Evolutionary conservation across 2,888 invertebrate species (phyloP).

Genomic region (Lagria hirta): DNA sequence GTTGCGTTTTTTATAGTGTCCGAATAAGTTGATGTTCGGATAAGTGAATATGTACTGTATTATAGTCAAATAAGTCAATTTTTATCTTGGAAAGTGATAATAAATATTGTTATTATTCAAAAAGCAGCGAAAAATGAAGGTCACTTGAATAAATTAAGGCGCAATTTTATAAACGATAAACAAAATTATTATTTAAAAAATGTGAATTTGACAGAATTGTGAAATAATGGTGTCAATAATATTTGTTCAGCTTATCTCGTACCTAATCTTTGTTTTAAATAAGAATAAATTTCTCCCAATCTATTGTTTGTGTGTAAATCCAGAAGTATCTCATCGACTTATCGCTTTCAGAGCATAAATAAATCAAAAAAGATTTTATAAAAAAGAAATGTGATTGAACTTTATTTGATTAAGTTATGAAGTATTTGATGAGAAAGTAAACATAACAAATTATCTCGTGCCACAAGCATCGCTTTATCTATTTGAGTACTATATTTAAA

Average conservation of each 20-base stretch:
- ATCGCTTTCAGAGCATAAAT: slow-evolving; percentile 14
- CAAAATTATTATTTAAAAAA: no score
- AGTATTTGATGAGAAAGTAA: slow-evolving; percentile 16
- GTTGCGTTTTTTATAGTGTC: no score
- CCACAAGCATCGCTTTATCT: slow-evolving; percentile 12
- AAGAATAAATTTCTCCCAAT: slow-evolving; percentile 11
- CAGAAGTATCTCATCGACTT: slow-evolving; percentile 1
- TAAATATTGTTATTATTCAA: no score
- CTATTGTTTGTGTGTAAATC: slow-evolving; percentile 6
- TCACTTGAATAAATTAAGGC: no score
- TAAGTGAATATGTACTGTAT: no score
- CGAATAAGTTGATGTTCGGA: no score
- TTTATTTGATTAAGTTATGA: slow-evolving; percentile 18
- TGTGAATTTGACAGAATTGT: no score
- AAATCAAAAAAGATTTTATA: slow-evolving; percentile 10
- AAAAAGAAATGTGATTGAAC: slow-evolving; percentile 21
- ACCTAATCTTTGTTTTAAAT: slow-evolving; percentile 12
- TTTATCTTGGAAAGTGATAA: no score
- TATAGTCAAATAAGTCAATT: no score
- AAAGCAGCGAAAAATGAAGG: no score
- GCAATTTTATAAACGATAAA: no score
- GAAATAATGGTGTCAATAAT: slow-evolving; percentile 16
- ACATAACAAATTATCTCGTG: slow-evolving; percentile 8
- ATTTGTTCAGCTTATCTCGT: slow-evolving; percentile 11
- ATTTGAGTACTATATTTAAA: neutral